Evolutionary conservation across 2,888 invertebrate genomes (phyloP).

Genomic region (Leptinotarsa tumamoca): DNA sequence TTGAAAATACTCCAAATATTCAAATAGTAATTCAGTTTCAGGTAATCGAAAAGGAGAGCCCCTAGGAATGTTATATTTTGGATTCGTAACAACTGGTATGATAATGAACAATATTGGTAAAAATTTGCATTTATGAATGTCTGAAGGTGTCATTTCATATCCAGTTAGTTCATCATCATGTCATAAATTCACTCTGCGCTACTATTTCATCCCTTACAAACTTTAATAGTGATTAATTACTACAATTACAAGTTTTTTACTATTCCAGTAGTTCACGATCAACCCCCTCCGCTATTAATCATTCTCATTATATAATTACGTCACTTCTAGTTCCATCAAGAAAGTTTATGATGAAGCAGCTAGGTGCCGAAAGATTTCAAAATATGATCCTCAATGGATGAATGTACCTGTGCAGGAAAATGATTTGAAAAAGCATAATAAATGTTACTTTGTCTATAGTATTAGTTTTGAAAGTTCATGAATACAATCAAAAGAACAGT

Average conservation of each 20-base stretch:
- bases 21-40: too few species aligned
- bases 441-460: too few species aligned
- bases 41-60: too few species aligned
- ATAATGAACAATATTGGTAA: too few species aligned
- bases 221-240: constrained; percentile 7
- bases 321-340: background rate
- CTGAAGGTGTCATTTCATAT: background rate
- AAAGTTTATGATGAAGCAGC: background rate
- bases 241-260: constrained; percentile 19
- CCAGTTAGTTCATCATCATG: background rate
- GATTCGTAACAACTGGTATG: too few species aligned
- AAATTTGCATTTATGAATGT: background rate
- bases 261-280: background rate
- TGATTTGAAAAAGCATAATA: background rate
- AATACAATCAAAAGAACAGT: too few species aligned
- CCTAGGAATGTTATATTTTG: too few species aligned
- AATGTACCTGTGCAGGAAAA: background rate
- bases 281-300: constrained; percentile 18
- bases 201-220: background rate
- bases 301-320: constrained; percentile 16
- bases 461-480: too few species aligned
- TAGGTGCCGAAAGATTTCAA: background rate
- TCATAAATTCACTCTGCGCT: background rate
- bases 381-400: background rate
- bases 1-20: too few species aligned